phyloP scores from a whole-genome alignment of 2,888 invertebrate species.

The Entomobrya multifasciata region DNA sequence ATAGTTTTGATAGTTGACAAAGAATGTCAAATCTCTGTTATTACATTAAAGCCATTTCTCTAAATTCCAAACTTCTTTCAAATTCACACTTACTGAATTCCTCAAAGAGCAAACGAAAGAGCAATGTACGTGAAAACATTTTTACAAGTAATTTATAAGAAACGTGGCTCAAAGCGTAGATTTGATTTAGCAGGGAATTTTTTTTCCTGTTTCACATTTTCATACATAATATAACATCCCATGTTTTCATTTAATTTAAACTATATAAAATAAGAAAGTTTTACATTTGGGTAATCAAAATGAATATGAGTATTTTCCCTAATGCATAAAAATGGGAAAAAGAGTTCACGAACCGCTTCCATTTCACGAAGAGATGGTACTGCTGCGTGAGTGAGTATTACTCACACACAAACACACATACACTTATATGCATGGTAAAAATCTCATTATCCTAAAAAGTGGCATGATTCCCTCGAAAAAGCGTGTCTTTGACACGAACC shows the following conservation, averaged over 20 bases:
- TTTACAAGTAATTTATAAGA: background rate
- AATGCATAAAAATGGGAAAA: constrained; percentile 24
- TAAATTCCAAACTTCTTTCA: too few relatives aligned
- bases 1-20: too few relatives aligned
- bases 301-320: constrained; percentile 21
- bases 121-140: background rate
- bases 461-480: constrained; percentile 41
- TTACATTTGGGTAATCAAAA: constrained; percentile 37
- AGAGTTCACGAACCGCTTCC: constrained; percentile 11
- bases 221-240: background rate
- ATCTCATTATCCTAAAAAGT: constrained; percentile 67
- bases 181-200: background rate
- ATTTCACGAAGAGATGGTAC: too few relatives aligned
- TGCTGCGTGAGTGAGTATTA: constrained; percentile 3
- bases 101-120: too few relatives aligned
- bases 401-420: background rate
- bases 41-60: too few relatives aligned
- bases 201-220: background rate
- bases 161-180: background rate
- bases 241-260: constrained; percentile 16
- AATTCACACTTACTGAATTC: too few relatives aligned
- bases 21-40: too few relatives aligned
- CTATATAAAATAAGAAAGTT: constrained; percentile 6
- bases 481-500: constrained; percentile 67
- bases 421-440: constrained; percentile 36